Evolutionary conservation across 2,888 invertebrate species (phyloP).

Genomic region (Archips crataeganus): DNA sequence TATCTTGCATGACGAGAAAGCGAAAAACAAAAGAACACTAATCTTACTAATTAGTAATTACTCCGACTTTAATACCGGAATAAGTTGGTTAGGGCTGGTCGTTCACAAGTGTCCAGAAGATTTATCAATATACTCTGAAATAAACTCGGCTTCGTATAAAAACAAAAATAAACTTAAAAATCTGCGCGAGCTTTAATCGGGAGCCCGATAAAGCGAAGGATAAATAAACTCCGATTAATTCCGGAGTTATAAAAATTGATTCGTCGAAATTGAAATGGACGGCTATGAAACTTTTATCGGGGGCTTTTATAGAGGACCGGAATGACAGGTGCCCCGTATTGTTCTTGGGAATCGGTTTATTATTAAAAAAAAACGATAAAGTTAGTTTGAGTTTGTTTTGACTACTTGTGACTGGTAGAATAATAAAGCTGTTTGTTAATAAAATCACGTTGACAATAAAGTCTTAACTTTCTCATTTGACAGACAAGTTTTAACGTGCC

Average conservation of each 20-base stretch:
- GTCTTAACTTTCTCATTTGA: background rate
- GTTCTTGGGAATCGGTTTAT: slow-evolving; percentile 5
- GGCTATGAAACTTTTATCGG: slow-evolving; percentile 25
- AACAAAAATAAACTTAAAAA: slow-evolving; percentile 9
- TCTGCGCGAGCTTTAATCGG: background rate
- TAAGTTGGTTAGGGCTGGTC: no score
- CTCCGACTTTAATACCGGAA: no score
- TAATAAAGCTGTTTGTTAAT: no score
- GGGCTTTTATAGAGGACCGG: slow-evolving; percentile 15
- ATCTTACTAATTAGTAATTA: no score
- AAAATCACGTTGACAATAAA: no score
- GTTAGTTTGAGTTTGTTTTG: background rate
- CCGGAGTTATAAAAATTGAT: slow-evolving; percentile 23
- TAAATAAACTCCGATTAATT: slow-evolving; percentile 22
- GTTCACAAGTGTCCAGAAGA: background rate
- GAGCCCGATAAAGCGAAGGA: slow-evolving; percentile 6
- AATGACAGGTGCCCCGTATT: slow-evolving; percentile 23
- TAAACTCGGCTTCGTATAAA: background rate
- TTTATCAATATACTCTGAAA: background rate
- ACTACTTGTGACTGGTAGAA: background rate
- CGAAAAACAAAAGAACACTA: no score
- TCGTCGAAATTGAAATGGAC: slow-evolving; percentile 25
- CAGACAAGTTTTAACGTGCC: no score
- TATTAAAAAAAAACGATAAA: background rate
- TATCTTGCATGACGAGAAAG: no score